Percentiles rank a stretch among this genome's conserved stretches.
Evolutionary conservation across 1,140 invertebrate species (phyloP).

Genomic region (Drosophila asahinai): DNA sequence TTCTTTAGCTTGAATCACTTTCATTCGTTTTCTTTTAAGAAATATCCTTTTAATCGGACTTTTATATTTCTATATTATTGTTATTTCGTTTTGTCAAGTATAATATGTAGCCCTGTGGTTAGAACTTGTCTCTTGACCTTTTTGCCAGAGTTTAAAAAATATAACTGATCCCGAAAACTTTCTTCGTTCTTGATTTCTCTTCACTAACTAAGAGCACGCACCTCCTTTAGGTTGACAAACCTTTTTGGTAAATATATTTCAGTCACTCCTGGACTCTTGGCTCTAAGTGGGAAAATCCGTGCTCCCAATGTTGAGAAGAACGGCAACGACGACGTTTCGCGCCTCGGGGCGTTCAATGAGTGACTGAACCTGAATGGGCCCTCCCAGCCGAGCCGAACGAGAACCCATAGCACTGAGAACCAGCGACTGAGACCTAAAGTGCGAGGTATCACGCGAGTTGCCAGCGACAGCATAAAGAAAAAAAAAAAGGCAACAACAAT

Average conservation of each 20-base stretch:
- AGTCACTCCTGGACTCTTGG: not conserved
- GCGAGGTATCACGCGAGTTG: conserved; percentile 71
- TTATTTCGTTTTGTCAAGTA: too few relatives aligned
- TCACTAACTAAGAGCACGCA: too few relatives aligned
- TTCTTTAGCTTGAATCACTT: too few relatives aligned
- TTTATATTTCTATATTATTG: too few relatives aligned
- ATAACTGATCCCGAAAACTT: not conserved
- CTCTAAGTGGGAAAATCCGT: not conserved
- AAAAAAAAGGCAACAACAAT: conserved; percentile 23
- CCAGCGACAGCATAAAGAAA: conserved; percentile 66
- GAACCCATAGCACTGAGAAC: conserved; percentile 42
- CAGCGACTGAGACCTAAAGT: conserved; percentile 55
- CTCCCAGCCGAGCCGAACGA: conserved; percentile 50
- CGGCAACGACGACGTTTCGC: conserved; percentile 59
- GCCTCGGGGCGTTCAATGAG: conserved; percentile 62
- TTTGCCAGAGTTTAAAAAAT: not conserved
- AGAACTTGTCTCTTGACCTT: not conserved
- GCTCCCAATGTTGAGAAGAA: conserved; percentile 24
- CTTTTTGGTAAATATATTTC: not conserved
- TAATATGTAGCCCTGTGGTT: too few relatives aligned
- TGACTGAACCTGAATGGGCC: conserved; percentile 71
- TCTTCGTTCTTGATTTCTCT: not conserved
- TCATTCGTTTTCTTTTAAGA: too few relatives aligned
- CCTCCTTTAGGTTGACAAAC: not conserved
- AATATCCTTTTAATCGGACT: too few relatives aligned